Evolutionary conservation across 2,888 invertebrate species (phyloP), one percentile per base, ranked within the genome.

Genomic region (Thecocarcelia acutangulata): DNA sequence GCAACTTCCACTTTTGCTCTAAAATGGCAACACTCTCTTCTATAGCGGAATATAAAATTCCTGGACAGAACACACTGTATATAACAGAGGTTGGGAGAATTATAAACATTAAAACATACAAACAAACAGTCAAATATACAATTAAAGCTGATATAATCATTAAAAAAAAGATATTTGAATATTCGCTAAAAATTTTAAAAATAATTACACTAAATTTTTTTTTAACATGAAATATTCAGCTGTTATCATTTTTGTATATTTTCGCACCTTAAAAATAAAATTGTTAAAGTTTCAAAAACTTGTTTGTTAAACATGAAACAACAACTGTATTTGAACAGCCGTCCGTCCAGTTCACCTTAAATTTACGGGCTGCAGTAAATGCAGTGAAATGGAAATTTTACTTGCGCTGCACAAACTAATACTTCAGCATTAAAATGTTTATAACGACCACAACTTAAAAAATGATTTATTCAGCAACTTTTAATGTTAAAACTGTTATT

Each of bases 381-480:
- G 42, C 61, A 76, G 52, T 69, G 37, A 69, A 73, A 44, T 73
- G 73, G 59, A 73, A 79, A 68, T 79, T 79, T 40, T 19, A 61
- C 58, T 66, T 59, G 73, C 59, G 59, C 59, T 59, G 72, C 78
- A 79, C 33, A 78, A 58, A 78, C 33, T 66, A 56, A 56, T 50
- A 42, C n/a, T 48, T 15, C 11, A 40, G n/a, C 33, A 68, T 68
- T 46, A 59, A 75, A 50, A 75, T 75, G 19, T 68, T 59, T 59
- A 66, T 15, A 59, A 50, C 66, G 21, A 48, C 56, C 56, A 19
- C 63, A 64, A 64, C 50, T 59, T 33, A 28, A 58, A 52, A 46
- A 50, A 59, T 59, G 42, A 78, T 72, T 72, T 78, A 78, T 66
- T 72, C 72, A 59, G 54, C 66, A 79, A 79, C 44, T 79, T 79